Conservation (phyloP, 2,888 invertebrate genomes). For the Steinernema hermaphroditum region DNA sequence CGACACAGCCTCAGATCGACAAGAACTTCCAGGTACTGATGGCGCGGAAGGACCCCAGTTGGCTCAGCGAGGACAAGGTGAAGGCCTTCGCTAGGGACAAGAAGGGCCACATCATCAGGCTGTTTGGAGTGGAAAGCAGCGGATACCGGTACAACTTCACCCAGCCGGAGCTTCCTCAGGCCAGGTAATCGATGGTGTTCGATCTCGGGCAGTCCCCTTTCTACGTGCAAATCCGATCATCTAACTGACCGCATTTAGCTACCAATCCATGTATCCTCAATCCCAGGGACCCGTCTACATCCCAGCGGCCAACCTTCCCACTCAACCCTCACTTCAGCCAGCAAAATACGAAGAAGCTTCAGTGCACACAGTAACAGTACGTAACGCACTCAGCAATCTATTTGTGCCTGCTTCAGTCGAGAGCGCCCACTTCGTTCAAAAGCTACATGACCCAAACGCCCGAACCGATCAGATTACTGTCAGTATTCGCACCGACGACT, state of each 20-base stretch:
- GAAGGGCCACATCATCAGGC: conserved; percentile 32
- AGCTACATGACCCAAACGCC: neutral
- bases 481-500: conserved; percentile 11
- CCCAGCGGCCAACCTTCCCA: conserved; percentile 17
- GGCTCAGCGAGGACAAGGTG: conserved; percentile 29
- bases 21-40: conserved; percentile 26
- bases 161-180: neutral
- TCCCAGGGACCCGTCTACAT: conserved; percentile 33
- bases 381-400: neutral
- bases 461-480: neutral
- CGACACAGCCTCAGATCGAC: conserved; percentile 11
- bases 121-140: conserved; percentile 35
- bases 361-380: conserved; percentile 21
- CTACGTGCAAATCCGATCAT: no score
- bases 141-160: conserved; percentile 34
- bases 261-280: no score
- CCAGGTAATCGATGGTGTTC: no score
- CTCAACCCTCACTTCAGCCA: conserved; percentile 2
- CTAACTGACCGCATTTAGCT: no score
- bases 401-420: neutral
- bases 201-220: no score
- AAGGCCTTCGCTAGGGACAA: conserved; percentile 36
- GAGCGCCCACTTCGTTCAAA: neutral
- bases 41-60: conserved; percentile 10
- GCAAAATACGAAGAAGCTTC: conserved; percentile 19